phyloP scores from a whole-genome alignment of 2,888 invertebrate species.

The Drosophila rellima region DNA sequence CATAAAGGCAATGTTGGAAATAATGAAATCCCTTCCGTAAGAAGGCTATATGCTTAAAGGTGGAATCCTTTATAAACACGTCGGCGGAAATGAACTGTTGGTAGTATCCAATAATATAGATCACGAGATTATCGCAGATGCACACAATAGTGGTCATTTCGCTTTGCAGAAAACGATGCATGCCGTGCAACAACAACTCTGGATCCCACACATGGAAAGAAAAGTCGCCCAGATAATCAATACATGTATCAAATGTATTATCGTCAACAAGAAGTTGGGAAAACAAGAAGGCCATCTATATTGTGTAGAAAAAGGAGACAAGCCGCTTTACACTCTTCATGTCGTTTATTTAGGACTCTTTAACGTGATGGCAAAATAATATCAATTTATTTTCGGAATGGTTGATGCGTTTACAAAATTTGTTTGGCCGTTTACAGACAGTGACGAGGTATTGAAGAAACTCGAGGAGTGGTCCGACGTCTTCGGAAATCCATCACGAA shows the following conservation, averaged over 20 bases:
- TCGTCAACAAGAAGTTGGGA: background rate
- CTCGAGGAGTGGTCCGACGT: background rate
- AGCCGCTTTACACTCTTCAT: too few relatives aligned
- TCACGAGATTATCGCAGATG: background rate
- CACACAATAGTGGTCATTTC: background rate
- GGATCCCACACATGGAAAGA: background rate
- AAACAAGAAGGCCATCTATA: slow-evolving; percentile 1
- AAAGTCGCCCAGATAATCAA: background rate
- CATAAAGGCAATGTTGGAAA: background rate
- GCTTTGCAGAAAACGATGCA: background rate
- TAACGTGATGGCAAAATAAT: background rate
- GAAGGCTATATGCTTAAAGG: background rate
- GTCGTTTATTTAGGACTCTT: background rate
- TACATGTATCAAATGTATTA: background rate
- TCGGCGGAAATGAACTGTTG: background rate
- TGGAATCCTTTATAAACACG: background rate
- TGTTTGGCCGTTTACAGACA: too few relatives aligned
- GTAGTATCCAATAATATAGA: background rate
- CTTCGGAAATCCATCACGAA: background rate
- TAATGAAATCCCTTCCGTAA: background rate
- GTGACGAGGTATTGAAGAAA: too few relatives aligned
- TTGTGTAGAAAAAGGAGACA: background rate
- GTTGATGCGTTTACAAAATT: too few relatives aligned
- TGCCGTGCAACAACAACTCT: background rate
- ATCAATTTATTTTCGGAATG: background rate